Evolutionary conservation across 2,888 invertebrate species (phyloP), one percentile per base, ranked within the genome.

Genomic region (Lycocerus yunnanus): DNA sequence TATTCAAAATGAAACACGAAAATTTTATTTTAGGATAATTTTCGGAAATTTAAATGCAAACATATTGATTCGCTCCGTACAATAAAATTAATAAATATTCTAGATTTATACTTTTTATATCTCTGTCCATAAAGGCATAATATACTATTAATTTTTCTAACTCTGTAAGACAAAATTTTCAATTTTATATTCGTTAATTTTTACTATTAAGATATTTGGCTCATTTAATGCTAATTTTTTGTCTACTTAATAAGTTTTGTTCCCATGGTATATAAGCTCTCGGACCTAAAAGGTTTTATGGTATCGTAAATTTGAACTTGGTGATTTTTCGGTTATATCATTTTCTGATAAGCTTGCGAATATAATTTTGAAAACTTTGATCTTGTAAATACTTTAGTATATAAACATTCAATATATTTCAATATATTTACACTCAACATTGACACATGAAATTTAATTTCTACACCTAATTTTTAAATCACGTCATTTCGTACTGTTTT

Each of bases 401-500:
- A 63, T 63, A 63, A 63, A 63, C 61, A 63, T 63, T 63, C 61
- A 63, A 63, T 63, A 63, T 63, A 18, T 20, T 63, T 71, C 70
- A 59, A 66, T 65, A 27, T 75, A 75, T 75, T 72, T 75, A 75
- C 75, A 75, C 66, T 73, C 69, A 75, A 75, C 75, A 75, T 72
- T 72, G 61, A 75, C 67, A 72, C 70, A 73, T 63, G 20, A 63
- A 63, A 63, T 66, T 75, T 73, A 69, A 65, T 58, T 63, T 24
- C 75, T 75, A 73, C 63, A 72, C 68, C 59, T 21, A 63, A 75
- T 58, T 67, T 65, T 63, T 72, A 67, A 77, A 80, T 82, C 81
- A 82, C 79, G 81, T 81, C 73, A 82, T 77, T 71, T 82, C 81
- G 73, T 81, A 82, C 69, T 82, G 82, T 78, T 80, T 79, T 70